A percentile compares a stretch with the other conserved stretches of the same genome.
Conservation (phyloP, 53 echinoderm and acorn worm genomes). For the Echinarachnius parma region DNA sequence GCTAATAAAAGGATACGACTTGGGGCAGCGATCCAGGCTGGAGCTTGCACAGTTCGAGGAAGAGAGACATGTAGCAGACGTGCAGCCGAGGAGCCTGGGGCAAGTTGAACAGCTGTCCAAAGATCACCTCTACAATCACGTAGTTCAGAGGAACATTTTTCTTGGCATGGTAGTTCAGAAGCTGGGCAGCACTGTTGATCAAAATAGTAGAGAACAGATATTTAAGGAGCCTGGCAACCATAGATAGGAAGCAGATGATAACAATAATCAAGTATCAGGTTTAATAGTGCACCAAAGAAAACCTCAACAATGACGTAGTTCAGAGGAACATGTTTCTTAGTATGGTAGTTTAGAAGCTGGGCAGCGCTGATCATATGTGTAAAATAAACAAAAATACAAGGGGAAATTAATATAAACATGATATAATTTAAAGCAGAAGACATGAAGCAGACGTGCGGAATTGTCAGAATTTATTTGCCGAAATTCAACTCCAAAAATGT, state of each 20-base stretch:
- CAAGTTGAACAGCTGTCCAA: constrained; percentile 77
- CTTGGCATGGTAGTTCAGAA: constrained; percentile 94
- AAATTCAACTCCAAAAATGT: too few species aligned
- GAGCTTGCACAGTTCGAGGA: constrained; percentile 94
- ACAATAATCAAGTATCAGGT: too few species aligned
- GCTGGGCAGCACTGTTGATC: constrained; percentile 80
- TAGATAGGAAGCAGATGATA: too few species aligned
- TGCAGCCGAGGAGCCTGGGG: constrained; percentile 66
- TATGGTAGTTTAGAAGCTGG: constrained; percentile 90
- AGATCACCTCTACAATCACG: constrained; percentile 90
- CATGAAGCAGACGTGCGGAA: too few species aligned
- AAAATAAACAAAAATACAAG: too few species aligned
- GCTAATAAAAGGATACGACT: constrained; percentile 77
- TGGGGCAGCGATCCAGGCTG: constrained; percentile 95
- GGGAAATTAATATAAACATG: too few species aligned
- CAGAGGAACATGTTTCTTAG: constrained; percentile 85
- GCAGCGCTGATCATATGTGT: too few species aligned
- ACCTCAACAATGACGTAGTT: constrained; percentile 97
- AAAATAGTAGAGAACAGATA: too few species aligned
- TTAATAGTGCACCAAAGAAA: constrained; percentile 77
- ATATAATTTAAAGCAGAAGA: too few species aligned
- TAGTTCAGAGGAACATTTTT: constrained; percentile 87
- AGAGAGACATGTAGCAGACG: constrained; percentile 75
- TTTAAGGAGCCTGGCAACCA: too few species aligned
- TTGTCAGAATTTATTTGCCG: too few species aligned